Conservation (phyloP, 2,888 invertebrate genomes). For the Sicus ferrugineus region DNA sequence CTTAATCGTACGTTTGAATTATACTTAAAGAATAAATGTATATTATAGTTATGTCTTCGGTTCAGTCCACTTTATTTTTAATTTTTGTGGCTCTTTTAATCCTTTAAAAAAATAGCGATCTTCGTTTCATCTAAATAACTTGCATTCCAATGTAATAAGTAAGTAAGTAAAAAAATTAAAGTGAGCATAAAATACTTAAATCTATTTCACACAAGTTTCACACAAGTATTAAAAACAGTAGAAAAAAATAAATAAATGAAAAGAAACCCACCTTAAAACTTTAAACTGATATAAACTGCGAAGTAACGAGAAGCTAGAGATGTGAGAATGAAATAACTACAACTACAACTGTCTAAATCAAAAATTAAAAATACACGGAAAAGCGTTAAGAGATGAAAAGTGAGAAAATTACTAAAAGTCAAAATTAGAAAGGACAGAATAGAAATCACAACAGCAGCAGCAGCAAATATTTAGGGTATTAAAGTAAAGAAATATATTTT, state of each 20-base stretch:
- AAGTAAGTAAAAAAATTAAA: too few species aligned
- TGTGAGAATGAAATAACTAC: slow-evolving; percentile 2
- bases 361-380: neutral
- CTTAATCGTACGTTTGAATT: too few species aligned
- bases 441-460: neutral
- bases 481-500: slow-evolving; percentile 34
- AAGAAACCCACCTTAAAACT: slow-evolving; percentile 32
- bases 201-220: neutral
- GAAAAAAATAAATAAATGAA: slow-evolving; percentile 25
- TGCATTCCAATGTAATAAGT: too few species aligned
- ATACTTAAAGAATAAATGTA: too few species aligned
- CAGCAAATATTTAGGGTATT: neutral
- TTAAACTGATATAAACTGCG: neutral
- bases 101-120: too few species aligned
- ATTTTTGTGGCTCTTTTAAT: too few species aligned
- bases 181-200: too few species aligned
- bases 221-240: neutral
- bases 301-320: slow-evolving; percentile 19
- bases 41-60: too few species aligned
- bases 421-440: neutral
- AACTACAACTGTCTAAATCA: neutral
- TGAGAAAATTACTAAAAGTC: neutral
- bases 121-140: too few species aligned
- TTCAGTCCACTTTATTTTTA: too few species aligned
- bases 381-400: neutral